Percentiles rank a stretch among this genome's conserved stretches.
Conservation (phyloP, 2,888 invertebrate species). For the Desoria tigrina region DNA sequence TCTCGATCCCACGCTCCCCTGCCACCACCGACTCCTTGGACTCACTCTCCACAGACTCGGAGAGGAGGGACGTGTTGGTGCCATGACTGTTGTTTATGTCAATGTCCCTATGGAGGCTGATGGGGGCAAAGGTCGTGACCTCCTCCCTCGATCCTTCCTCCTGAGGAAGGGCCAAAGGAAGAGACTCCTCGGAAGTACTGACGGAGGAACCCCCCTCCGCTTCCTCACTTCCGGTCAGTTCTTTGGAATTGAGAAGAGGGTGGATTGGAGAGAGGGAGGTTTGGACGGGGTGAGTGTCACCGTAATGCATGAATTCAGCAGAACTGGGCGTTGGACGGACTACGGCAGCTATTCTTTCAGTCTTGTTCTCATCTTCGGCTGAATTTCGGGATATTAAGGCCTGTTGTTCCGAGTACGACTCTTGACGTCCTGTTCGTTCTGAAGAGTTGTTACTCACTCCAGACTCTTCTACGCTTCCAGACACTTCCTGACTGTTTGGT, state of each 20-base stretch:
- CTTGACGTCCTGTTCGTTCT: slow-evolving; percentile 14
- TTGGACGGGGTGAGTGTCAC: slow-evolving; percentile 11
- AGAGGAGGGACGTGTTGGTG: slow-evolving; percentile 20
- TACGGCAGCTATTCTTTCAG: too few relatives aligned
- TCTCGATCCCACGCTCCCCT: neutral
- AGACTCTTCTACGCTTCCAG: too few relatives aligned
- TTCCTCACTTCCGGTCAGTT: neutral
- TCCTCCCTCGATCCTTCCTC: slow-evolving; percentile 2
- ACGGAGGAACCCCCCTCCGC: too few relatives aligned
- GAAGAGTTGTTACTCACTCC: neutral
- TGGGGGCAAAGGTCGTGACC: slow-evolving; percentile 29
- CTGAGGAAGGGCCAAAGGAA: neutral
- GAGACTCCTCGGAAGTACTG: neutral
- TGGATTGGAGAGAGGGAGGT: neutral
- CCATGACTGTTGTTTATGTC: slow-evolving; percentile 44
- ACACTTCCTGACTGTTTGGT: too few relatives aligned
- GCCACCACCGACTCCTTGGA: neutral
- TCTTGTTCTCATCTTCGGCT: too few relatives aligned
- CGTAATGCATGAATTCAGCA: slow-evolving; percentile 7
- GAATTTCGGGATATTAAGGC: too few relatives aligned
- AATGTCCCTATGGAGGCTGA: slow-evolving; percentile 44
- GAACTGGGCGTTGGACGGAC: neutral
- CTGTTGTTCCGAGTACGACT: neutral
- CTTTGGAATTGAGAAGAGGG: neutral
- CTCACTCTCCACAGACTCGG: slow-evolving; percentile 25